A percentile compares a stretch with the other conserved stretches of the same genome.
phyloP scores from a whole-genome alignment of 2,797 vertebrate genomes.

The Acanthopagrus latus region DNA sequence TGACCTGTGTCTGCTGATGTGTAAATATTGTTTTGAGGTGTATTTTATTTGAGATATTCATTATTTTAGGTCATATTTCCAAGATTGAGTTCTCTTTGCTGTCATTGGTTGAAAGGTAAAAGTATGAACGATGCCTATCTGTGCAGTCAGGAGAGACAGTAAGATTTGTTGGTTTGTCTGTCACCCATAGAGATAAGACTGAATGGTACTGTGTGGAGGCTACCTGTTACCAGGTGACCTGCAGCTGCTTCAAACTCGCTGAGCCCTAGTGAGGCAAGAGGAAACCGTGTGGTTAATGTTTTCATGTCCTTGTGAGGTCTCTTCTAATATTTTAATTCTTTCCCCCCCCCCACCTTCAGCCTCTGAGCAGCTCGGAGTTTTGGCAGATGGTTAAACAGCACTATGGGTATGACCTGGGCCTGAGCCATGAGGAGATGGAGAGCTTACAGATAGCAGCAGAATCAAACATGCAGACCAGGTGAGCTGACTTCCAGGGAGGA shows the following conservation, averaged over 20 bases:
- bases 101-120: constrained; percentile 26
- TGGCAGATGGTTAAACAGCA: constrained; percentile 95
- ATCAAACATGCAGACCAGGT: constrained; percentile 88
- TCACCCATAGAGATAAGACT: constrained; percentile 29
- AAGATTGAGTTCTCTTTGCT: neutral
- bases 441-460: constrained; percentile 86
- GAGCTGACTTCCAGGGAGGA: constrained; percentile 9
- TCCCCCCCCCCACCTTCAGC: constrained; percentile 52
- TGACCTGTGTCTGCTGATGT: neutral
- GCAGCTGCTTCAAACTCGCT: too few species aligned
- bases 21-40: accelerated
- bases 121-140: constrained; percentile 16
- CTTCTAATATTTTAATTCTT: too few species aligned
- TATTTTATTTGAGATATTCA: neutral
- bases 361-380: constrained; percentile 88
- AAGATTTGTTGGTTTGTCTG: constrained; percentile 14
- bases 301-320: neutral
- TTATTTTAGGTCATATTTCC: neutral
- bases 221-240: constrained; percentile 32
- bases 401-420: constrained; percentile 94
- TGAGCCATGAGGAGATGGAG: constrained; percentile 95
- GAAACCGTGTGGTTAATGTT: neutral
- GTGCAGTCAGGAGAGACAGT: neutral
- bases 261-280: neutral
- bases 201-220: neutral